These are phyloP conservation scores for Pseudorhiza aurosa DNA, from an alignment of 30 jellyfish, hydroid and myxozoan genomes.

Conservation along the genomic window DNA sequence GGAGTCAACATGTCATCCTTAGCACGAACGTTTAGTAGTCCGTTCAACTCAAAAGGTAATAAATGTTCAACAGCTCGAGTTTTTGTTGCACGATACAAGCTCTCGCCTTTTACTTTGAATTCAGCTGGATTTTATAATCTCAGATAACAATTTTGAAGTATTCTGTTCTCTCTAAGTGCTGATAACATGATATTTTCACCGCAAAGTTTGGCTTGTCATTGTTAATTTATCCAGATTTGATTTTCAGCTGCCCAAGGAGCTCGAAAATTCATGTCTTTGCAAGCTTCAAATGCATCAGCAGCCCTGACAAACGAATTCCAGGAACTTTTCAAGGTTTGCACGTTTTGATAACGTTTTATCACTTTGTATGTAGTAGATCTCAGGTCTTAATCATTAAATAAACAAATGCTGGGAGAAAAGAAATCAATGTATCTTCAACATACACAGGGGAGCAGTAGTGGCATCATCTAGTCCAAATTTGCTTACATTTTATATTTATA, in stretches of 20 bases:
- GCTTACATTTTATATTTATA: too few species aligned
- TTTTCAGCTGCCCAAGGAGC: slow-evolving; percentile 65
- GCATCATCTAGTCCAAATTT: too few species aligned
- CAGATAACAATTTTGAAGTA: too few species aligned
- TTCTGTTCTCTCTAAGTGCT: too few species aligned
- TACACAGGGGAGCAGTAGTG: too few species aligned
- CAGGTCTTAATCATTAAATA: background rate
- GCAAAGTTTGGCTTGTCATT: too few species aligned
- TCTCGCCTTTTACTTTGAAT: too few species aligned
- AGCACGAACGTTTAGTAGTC: slow-evolving; percentile 59
- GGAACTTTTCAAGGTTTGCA: slow-evolving; percentile 59
- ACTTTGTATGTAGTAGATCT: background rate
- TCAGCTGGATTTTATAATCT: too few species aligned
- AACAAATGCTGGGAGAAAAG: background rate
- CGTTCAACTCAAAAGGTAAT: slow-evolving; percentile 51
- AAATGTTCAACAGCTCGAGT: background rate
- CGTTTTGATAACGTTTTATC: background rate
- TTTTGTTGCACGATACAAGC: too few species aligned
- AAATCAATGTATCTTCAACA: background rate
- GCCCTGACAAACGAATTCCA: slow-evolving; percentile 51
- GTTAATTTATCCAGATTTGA: too few species aligned
- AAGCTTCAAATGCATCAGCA: slow-evolving; percentile 65
- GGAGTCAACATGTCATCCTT: slow-evolving; percentile 44
- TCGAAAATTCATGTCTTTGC: slow-evolving; percentile 66
- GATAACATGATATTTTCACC: too few species aligned